Conservation (phyloP, 2,797 vertebrate species). For the Hephaestus fuliginosus region DNA sequence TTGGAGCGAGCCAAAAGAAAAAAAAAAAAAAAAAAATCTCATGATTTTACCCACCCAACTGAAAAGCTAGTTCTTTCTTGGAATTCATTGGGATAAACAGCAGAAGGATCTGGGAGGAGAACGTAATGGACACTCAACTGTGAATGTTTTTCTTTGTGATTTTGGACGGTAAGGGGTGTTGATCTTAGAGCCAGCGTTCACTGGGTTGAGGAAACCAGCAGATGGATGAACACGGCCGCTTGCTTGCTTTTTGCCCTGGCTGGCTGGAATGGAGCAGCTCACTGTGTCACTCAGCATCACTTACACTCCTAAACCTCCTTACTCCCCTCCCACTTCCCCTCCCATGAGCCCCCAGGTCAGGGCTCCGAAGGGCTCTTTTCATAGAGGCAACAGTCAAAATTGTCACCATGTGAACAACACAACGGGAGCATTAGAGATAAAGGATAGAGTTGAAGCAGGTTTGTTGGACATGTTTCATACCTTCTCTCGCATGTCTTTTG, state of each 20-base stretch:
- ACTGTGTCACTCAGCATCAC: conserved; percentile 77
- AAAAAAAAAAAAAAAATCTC: background rate
- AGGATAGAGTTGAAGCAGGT: background rate
- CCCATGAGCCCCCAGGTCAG: conserved; percentile 73
- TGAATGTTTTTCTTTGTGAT: conserved; percentile 11
- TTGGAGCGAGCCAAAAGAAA: conserved; percentile 21
- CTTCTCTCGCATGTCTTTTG: conserved; percentile 7
- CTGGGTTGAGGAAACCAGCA: conserved; percentile 25
- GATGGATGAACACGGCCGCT: conserved; percentile 56
- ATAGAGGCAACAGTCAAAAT: conserved; percentile 27
- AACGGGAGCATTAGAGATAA: conserved; percentile 12
- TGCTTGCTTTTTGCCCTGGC: conserved; percentile 88
- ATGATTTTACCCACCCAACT: conserved; percentile 22
- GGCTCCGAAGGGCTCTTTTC: conserved; percentile 54
- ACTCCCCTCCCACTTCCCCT: conserved; percentile 44
- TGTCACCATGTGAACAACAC: conserved; percentile 6
- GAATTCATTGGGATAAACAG: conserved; percentile 15
- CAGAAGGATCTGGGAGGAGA: conserved; percentile 20
- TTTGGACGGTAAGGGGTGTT: conserved; percentile 23
- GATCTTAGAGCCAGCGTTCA: conserved; percentile 20
- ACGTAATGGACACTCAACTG: conserved; percentile 4
- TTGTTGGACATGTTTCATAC: background rate
- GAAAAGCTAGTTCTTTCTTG: conserved; percentile 21
- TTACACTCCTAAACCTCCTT: conserved; percentile 67
- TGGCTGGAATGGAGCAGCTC: conserved; percentile 81